Evolutionary conservation across 1,140 invertebrate species (phyloP).

Genomic region (Drosophila guanche): DNA sequence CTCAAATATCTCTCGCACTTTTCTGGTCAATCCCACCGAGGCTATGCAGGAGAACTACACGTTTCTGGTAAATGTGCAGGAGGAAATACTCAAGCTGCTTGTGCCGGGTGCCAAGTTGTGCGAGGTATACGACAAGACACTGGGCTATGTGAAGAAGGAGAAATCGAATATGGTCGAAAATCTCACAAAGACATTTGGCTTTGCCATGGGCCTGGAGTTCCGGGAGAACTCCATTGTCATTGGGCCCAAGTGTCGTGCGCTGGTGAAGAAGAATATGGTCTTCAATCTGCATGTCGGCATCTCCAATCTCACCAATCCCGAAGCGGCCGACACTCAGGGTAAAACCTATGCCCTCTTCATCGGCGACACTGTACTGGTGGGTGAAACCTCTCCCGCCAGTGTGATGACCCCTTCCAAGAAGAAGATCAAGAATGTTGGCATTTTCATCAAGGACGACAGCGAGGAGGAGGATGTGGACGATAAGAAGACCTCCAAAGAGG

Average conservation of each 20-base stretch:
- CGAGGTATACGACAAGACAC: conserved; percentile 94
- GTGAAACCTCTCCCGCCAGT: conserved; percentile 92
- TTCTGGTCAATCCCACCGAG: conserved; percentile 97
- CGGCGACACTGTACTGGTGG: conserved; percentile 98
- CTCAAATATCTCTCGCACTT: conserved; percentile 98
- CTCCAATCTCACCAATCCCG: conserved; percentile 92
- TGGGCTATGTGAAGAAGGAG: conserved; percentile 93
- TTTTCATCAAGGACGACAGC: conserved; percentile 97
- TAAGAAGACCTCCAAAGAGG: conserved; percentile 84
- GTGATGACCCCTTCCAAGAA: conserved; percentile 97
- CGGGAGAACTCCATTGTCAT: conserved; percentile 96
- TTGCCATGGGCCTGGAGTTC: conserved; percentile 99
- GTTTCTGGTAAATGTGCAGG: conserved; percentile 95
- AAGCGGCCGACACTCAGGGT: conserved; percentile 92
- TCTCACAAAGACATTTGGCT: conserved; percentile 97
- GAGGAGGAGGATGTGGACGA: conserved; percentile 92
- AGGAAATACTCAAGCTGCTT: conserved; percentile 94
- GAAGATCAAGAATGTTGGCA: conserved; percentile 97
- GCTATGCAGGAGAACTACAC: conserved; percentile 94
- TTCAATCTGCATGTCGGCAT: conserved; percentile 98
- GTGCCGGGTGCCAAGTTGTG: conserved; percentile 93
- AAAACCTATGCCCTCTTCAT: conserved; percentile 98
- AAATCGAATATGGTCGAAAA: conserved; percentile 94
- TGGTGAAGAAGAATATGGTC: conserved; percentile 97
- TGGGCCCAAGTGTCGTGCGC: conserved; percentile 92